Percentiles rank a stretch among this genome's conserved stretches.
Conservation (phyloP, 2,888 invertebrate genomes). For the Euzetes globulus region DNA sequence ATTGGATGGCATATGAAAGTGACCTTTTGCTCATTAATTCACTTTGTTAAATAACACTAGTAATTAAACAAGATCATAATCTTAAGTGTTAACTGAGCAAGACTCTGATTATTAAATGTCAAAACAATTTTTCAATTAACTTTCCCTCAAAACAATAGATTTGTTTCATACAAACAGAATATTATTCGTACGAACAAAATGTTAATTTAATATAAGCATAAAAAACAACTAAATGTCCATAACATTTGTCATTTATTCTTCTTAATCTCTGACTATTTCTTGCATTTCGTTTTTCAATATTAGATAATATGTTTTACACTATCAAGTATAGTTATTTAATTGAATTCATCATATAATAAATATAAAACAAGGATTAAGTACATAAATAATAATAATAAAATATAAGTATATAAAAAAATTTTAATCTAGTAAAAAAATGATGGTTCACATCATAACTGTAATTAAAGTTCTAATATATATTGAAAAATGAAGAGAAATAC, state of each 20-base stretch:
- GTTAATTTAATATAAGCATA: too few species aligned
- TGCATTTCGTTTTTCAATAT: too few species aligned
- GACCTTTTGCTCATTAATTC: slow-evolving; percentile 32
- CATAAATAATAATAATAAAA: too few species aligned
- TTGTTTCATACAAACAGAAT: not conserved
- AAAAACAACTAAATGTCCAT: too few species aligned
- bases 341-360: too few species aligned
- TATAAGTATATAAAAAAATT: too few species aligned
- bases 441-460: not conserved
- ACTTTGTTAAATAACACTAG: slow-evolving; percentile 14
- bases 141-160: not conserved
- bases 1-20: slow-evolving; percentile 28
- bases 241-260: too few species aligned
- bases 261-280: too few species aligned
- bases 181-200: too few species aligned
- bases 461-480: not conserved
- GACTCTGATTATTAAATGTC: not conserved
- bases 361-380: too few species aligned
- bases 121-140: not conserved
- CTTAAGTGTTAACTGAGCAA: slow-evolving; percentile 19
- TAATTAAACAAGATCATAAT: not conserved
- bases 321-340: too few species aligned
- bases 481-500: not conserved
- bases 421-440: not conserved
- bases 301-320: too few species aligned